Percentiles rank a stretch among this genome's conserved stretches.
Conservation (phyloP, 2,797 vertebrate genomes). For the Sarcoramphus papa region DNA sequence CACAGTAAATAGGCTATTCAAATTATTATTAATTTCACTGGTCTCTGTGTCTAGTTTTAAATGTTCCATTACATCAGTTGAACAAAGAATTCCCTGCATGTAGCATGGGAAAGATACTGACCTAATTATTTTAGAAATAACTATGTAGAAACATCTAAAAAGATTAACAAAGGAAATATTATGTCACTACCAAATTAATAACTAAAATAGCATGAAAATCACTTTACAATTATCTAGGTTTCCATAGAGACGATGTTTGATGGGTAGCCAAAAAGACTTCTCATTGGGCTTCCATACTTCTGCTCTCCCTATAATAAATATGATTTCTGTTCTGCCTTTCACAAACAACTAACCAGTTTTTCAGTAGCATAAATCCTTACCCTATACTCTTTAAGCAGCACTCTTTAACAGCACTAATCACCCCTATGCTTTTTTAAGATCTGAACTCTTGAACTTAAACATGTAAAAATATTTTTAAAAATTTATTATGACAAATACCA, state of each 20-base stretch:
- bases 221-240: conserved; percentile 33
- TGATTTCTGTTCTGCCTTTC: neutral
- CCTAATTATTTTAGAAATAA: conserved; percentile 46
- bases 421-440: neutral
- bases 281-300: neutral
- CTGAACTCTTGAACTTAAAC: neutral
- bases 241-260: conserved; percentile 42
- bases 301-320: neutral
- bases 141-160: conserved; percentile 35
- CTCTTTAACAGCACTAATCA: neutral
- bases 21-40: neutral
- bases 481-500: neutral
- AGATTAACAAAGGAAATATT: conserved; percentile 55
- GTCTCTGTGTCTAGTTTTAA: conserved; percentile 3
- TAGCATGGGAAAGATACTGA: conserved; percentile 12
- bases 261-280: conserved; percentile 13
- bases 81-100: neutral
- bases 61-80: conserved; percentile 10
- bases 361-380: neutral
- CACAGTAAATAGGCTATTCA: neutral
- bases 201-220: conserved; percentile 42
- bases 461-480: neutral
- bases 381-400: neutral
- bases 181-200: conserved; percentile 50
- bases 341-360: neutral